Evolutionary conservation across 2,113 vertebrate genomes (phyloP).

Genomic region (Epinephelus fuscoguttatus): DNA sequence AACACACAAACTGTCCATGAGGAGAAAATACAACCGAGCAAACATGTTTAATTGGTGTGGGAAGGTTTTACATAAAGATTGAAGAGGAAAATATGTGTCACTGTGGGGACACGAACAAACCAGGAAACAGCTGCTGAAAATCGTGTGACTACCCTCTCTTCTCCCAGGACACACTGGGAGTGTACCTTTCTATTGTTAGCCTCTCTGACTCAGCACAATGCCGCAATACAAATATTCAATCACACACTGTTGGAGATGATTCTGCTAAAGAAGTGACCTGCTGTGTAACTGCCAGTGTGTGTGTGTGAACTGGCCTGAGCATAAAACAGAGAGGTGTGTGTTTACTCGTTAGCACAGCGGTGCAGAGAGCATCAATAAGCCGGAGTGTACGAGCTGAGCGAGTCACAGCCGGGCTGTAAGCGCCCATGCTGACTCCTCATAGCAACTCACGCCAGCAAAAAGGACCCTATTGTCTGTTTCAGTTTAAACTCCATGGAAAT

Average conservation of each 20-base stretch:
- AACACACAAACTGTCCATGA: constrained; percentile 37
- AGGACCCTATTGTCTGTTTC: constrained; percentile 56
- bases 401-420: constrained; percentile 26
- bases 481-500: constrained; percentile 77
- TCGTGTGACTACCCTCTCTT: not conserved
- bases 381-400: not conserved
- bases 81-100: not conserved
- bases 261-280: constrained; percentile 20
- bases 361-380: constrained; percentile 22
- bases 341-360: constrained; percentile 35
- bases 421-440: constrained; percentile 24
- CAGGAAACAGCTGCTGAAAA: constrained; percentile 35
- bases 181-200: constrained; percentile 45
- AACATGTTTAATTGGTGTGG: not conserved
- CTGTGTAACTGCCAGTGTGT: constrained; percentile 24
- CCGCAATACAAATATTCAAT: constrained; percentile 16
- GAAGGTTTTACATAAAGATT: no score
- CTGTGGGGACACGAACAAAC: not conserved
- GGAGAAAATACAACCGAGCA: constrained; percentile 2
- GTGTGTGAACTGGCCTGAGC: constrained; percentile 8
- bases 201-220: constrained; percentile 34
- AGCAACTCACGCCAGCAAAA: constrained; percentile 51
- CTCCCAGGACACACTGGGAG: constrained; percentile 31
- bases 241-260: constrained; percentile 32
- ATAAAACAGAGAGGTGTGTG: constrained; percentile 28